A percentile compares a stretch with the other conserved stretches of the same genome.
phyloP scores from a whole-genome alignment of 1,140 invertebrate species.

The Drosophila tropicalis region DNA sequence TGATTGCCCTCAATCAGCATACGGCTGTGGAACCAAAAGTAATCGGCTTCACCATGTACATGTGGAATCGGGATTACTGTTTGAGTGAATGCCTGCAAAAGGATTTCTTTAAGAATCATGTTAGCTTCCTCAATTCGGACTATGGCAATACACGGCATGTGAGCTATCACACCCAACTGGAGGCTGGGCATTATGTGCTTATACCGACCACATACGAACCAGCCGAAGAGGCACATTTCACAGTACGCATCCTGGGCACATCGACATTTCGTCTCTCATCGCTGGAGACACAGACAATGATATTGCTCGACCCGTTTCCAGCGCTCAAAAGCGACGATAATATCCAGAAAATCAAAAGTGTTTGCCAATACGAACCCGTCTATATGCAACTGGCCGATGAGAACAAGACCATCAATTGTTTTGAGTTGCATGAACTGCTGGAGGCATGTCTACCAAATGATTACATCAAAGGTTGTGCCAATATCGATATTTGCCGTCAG shows the following conservation, averaged over 20 bases:
- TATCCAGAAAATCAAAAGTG: conserved; percentile 71
- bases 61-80: conserved; percentile 84
- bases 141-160: conserved; percentile 96
- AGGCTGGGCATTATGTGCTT: conserved; percentile 92
- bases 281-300: conserved; percentile 91
- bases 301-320: conserved; percentile 90
- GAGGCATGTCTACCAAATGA: conserved; percentile 97
- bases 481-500: conserved; percentile 95
- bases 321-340: conserved; percentile 85
- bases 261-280: conserved; percentile 65
- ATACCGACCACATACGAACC: conserved; percentile 96
- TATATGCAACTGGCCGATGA: conserved; percentile 96
- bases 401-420: conserved; percentile 93
- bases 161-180: conserved; percentile 90
- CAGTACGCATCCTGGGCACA: conserved; percentile 75
- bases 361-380: conserved; percentile 93
- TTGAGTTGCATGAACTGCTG: conserved; percentile 95
- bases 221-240: conserved; percentile 90
- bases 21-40: conserved; percentile 96
- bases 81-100: conserved; percentile 86
- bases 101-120: conserved; percentile 94
- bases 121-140: conserved; percentile 94
- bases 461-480: conserved; percentile 97
- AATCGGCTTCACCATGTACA: conserved; percentile 96
- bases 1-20: conserved; percentile 95